Base-by-base conservation (phyloP, 1,140 invertebrate genomes). In the Cydia splendana region DNA sequence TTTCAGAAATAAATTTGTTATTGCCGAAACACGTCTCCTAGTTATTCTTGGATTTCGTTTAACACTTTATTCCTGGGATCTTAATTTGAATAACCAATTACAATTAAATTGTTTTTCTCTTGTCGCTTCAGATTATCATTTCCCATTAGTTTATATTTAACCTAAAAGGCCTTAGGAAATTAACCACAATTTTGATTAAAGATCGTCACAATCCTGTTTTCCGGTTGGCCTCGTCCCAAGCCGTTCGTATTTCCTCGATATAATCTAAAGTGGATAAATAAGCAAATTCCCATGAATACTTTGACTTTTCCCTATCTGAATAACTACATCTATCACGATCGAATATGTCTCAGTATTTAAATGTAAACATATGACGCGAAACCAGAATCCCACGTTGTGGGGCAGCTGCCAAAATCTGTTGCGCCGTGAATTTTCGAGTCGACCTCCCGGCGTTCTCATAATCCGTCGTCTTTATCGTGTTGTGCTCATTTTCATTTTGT, bases 211-310 rank as follows among this genome's bases (percentile, higher is more conserved):
- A 74, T 65, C 48, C 79, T 79, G 76, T 80, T 76, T 83, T 82
- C 80, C 79, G 82, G 81, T 89, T 89, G 89, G 87, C 88, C 76
- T 10, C 15, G 71, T 45, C 79, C 88, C 85, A 90, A 91, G 81
- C 84, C 81, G 67, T 71, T 67, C 74, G 48, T 79, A 75, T 87
- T 80, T 85, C 82, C 78, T 86, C 81, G 82, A 85, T 83, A 83
- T 85, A 84, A 81, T 80, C 80, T 78, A 28, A 76, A 80, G 76
- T 78, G 82, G 84, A 85, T 82, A 82, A 80, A 83, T 30, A 77
- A 73, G 76, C 82, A 82, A 85, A 88, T 84, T 82, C 85, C 77
- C 77, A 20, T 42, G 45, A 69, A 65, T 48, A 73, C 77, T 76
- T 74, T 53, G 42, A 74, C 75, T 76, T 82, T 79, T 65, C 20